These are phyloP conservation scores for Drosophila micromelanica DNA, from an alignment of 1,140 invertebrate species.

Conservation along the genomic window DNA sequence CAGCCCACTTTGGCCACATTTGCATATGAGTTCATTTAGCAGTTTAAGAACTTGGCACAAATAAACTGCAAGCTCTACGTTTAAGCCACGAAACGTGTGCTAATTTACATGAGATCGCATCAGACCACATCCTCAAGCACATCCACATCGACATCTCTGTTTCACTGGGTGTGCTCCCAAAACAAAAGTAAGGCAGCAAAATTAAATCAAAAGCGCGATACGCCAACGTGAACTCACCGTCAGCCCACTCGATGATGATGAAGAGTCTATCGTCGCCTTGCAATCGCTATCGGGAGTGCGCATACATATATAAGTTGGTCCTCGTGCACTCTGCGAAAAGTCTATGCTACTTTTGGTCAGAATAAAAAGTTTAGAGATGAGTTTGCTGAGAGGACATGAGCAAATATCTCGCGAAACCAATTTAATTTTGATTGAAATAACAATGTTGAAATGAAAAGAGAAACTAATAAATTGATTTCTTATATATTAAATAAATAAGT, in stretches of 20 bases:
- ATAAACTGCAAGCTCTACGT: slow-evolving; percentile 62
- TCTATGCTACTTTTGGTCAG: neutral
- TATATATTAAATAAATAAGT: no score
- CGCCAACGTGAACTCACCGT: slow-evolving; percentile 66
- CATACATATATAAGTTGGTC: slow-evolving; percentile 8
- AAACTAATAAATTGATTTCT: no score
- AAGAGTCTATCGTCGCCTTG: slow-evolving; percentile 60
- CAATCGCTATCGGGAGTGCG: slow-evolving; percentile 41
- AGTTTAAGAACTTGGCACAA: slow-evolving; percentile 68
- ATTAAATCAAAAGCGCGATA: slow-evolving; percentile 81
- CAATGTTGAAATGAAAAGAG: no score
- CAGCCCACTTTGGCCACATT: slow-evolving; percentile 73
- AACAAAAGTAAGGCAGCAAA: slow-evolving; percentile 58
- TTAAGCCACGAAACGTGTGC: slow-evolving; percentile 77
- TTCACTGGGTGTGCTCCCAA: slow-evolving; percentile 44
- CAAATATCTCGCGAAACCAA: no score
- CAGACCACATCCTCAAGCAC: slow-evolving; percentile 54
- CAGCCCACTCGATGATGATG: slow-evolving; percentile 65
- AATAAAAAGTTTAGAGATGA: neutral
- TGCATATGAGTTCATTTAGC: slow-evolving; percentile 82
- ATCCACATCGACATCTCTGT: slow-evolving; percentile 71
- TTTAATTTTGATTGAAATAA: no score
- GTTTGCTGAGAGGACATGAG: no score
- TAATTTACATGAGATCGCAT: slow-evolving; percentile 82
- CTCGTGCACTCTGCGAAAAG: slow-evolving; percentile 12